A percentile compares a stretch with the other conserved stretches of the same genome.
Evolutionary conservation across 2,888 invertebrate species (phyloP).

Genomic region (Microplitis deprimator): DNA sequence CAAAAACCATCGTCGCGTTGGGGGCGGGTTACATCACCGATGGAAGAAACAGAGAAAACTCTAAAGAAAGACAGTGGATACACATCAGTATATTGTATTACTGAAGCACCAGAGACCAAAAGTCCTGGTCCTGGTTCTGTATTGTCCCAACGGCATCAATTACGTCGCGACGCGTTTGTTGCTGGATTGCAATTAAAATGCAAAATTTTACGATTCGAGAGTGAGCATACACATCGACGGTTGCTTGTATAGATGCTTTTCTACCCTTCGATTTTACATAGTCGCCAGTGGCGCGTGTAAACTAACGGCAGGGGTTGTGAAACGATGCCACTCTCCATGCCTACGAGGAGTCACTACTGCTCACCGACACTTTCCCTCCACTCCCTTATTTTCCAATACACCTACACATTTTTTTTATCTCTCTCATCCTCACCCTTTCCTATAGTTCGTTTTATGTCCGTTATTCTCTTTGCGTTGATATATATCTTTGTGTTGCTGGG

Average conservation of each 20-base stretch:
- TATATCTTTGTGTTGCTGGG: slow-evolving; percentile 28
- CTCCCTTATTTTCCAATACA: not conserved
- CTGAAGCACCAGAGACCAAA: slow-evolving; percentile 38
- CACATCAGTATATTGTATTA: not conserved
- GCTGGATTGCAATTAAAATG: slow-evolving; percentile 61
- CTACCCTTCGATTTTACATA: slow-evolving; percentile 49
- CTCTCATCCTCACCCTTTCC: not conserved
- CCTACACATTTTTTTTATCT: not conserved
- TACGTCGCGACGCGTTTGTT: slow-evolving; percentile 53
- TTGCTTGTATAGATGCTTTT: slow-evolving; percentile 5
- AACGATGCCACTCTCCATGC: slow-evolving; percentile 10
- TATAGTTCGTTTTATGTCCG: not conserved
- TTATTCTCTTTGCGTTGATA: slow-evolving; percentile 22
- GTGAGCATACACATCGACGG: slow-evolving; percentile 40
- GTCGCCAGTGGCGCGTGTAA: slow-evolving; percentile 36
- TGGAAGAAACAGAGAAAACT: slow-evolving; percentile 37
- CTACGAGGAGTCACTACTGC: slow-evolving; percentile 20
- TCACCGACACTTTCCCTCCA: not conserved
- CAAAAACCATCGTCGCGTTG: slow-evolving; percentile 46
- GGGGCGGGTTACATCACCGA: slow-evolving; percentile 33
- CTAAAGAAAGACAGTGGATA: not conserved
- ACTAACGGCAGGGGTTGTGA: slow-evolving; percentile 17
- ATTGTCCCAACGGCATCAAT: slow-evolving; percentile 61
- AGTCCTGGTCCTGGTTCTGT: slow-evolving; percentile 32
- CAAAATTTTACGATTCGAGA: slow-evolving; percentile 58